A percentile compares a stretch with the other conserved stretches of the same genome.
phyloP scores from a whole-genome alignment of 2,113 vertebrate species.

The Tonatia bakeri region DNA sequence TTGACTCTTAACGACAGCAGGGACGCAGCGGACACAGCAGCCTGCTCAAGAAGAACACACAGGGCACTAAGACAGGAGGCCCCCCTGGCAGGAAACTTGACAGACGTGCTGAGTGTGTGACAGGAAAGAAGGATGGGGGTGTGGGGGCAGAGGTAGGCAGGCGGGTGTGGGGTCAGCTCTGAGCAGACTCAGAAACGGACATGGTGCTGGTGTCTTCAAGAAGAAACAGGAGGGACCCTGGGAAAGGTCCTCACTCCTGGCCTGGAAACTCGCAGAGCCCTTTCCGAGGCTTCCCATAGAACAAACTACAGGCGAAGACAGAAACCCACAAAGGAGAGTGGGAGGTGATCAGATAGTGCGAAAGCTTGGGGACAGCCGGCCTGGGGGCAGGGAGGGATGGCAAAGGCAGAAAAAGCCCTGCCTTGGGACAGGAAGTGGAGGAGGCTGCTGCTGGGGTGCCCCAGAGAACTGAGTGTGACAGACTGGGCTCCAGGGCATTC shows the following conservation, averaged over 20 bases:
- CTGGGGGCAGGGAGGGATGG: neutral
- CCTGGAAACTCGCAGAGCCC: fast-evolving
- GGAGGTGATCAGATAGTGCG: too few species aligned
- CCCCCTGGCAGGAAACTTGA: fast-evolving
- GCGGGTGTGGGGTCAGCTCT: fast-evolving
- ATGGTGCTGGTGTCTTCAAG: neutral
- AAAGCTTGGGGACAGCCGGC: fast-evolving
- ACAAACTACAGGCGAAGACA: fast-evolving
- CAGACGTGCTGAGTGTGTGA: fast-evolving
- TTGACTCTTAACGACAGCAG: neutral
- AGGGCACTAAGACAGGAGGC: fast-evolving
- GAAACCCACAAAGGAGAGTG: fast-evolving
- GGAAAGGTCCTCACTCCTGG: fast-evolving
- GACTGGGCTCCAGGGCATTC: neutral
- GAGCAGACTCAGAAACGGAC: fast-evolving
- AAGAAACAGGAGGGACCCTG: fast-evolving
- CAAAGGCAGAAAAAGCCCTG: too few species aligned
- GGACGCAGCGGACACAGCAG: neutral
- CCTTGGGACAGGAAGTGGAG: neutral
- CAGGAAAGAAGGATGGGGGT: fast-evolving
- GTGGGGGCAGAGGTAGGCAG: fast-evolving
- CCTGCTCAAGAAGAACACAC: fast-evolving
- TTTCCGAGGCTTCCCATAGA: neutral
- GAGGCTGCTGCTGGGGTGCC: neutral
- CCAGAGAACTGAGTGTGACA: neutral